phyloP scores from a whole-genome alignment of 64 coral and sea anemone genomes.

The Dendronephthya gigantea region DNA sequence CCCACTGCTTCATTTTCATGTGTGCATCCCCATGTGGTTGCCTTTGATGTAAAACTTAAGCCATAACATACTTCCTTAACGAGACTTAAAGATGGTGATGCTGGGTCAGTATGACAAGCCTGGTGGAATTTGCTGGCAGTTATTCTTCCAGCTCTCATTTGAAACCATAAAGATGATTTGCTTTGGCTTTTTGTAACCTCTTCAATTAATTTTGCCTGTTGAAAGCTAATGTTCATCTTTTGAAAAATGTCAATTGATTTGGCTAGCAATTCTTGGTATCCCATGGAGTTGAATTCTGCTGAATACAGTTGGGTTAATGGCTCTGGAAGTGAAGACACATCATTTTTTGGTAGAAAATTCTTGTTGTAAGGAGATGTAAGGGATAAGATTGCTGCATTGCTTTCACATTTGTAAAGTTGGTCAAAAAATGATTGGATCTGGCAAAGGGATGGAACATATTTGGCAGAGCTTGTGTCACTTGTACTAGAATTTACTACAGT shows the following conservation, averaged over 20 bases:
- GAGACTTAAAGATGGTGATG: slow-evolving; percentile 12
- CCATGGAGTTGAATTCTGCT: neutral
- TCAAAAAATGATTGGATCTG: slow-evolving; percentile 38
- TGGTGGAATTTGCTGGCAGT: slow-evolving; percentile 27
- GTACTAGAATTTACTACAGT: no score
- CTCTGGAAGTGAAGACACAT: neutral
- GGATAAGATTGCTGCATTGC: slow-evolving; percentile 27
- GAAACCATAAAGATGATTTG: slow-evolving; percentile 10
- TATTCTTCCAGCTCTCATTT: slow-evolving; percentile 10
- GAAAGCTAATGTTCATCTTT: neutral
- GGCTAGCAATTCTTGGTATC: neutral
- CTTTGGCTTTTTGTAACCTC: slow-evolving; percentile 12
- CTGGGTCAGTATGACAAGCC: neutral
- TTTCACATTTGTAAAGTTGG: neutral
- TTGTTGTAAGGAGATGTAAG: slow-evolving; percentile 14
- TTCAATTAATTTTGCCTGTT: slow-evolving; percentile 21
- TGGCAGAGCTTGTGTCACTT: no score
- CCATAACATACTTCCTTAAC: slow-evolving; percentile 33
- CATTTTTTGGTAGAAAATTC: neutral
- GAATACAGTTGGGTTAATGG: neutral
- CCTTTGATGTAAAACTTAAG: slow-evolving; percentile 10
- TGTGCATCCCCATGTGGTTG: slow-evolving; percentile 20
- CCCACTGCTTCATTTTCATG: neutral
- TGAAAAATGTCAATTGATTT: neutral
- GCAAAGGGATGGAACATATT: no score